phyloP scores from a whole-genome alignment of 2,888 invertebrate genomes.

The Epinotia demarniana region DNA sequence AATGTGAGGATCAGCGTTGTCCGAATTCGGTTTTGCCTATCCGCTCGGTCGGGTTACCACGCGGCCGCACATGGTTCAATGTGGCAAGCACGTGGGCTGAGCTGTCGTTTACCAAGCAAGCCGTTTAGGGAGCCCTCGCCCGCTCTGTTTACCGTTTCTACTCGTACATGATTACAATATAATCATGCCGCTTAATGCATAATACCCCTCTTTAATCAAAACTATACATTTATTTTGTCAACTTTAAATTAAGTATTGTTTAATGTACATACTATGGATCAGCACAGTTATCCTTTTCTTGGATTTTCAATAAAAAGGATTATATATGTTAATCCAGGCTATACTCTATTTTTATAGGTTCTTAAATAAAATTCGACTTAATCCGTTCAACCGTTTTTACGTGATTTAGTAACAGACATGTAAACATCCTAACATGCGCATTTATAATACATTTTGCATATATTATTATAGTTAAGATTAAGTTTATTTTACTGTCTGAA shows the following conservation, averaged over 20 bases:
- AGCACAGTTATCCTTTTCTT: no score
- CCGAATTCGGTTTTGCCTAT: constrained; percentile 13
- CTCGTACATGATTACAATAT: constrained; percentile 44
- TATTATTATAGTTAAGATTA: no score
- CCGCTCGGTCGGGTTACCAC: constrained; percentile 28
- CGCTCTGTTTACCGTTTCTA: constrained; percentile 37
- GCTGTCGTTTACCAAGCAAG: constrained; percentile 53
- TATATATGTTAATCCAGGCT: no score
- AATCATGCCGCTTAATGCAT: constrained; percentile 25
- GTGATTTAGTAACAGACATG: no score
- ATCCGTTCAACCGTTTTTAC: no score
- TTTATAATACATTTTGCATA: no score
- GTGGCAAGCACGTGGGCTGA: constrained; percentile 73
- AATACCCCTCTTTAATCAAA: background rate
- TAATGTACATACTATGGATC: no score
- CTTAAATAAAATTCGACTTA: no score
- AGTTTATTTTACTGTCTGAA: no score
- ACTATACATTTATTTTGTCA: background rate
- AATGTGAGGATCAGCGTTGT: constrained; percentile 8
- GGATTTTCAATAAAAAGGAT: no score
- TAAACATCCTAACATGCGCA: no score
- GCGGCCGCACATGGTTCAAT: constrained; percentile 61
- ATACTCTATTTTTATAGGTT: no score
- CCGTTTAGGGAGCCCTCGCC: constrained; percentile 50
- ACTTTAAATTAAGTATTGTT: background rate